Base-by-base conservation (phyloP, 2,797 vertebrate genomes). In the Tangara arthus region DNA sequence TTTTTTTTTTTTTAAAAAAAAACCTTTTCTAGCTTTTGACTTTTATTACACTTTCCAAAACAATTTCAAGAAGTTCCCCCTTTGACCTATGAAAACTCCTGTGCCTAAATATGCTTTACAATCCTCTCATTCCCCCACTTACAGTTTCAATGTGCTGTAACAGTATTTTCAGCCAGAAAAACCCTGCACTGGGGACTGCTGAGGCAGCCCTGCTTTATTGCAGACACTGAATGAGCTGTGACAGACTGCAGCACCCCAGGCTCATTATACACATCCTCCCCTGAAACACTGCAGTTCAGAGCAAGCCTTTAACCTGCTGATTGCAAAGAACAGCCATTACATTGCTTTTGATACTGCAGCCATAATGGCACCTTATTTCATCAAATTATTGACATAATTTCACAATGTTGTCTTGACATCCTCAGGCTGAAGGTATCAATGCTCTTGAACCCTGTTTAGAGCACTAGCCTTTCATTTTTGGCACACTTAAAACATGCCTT, bases 181-280 rank as follows among this genome's bases (percentile, higher is more conserved):
- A 65, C 18, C 11, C 11, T 59, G 28, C 88, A 42, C 3, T 65
- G 72, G 82, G 82, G 71, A 60, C 71, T 70, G 27, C 68, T 81
- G 88, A 88, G 70, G 87, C 84, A 90, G 89, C 84, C 93, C 57
- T 78, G 44, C 73, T 88, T 82, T 82, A 59, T 3, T 93, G 88
- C 65, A 75, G 76, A 1, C 61, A 35, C 37, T 41, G 91, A 91
- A 69, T 76, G 82, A 69, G 73, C 91, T 90, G 76, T 86, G 77
- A 76, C 61, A 93, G 77, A 37, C 65, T 65, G 73, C 39, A 53
- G 61, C 76, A 8, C 42, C 46, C 85, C 78, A 34, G 84, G 87
- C 66, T 92, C 64, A 15, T 94, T 92, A 60, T 30, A 17, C 42
- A 37, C 35, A 4, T 73, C 57, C 73, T 64, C 75, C 53, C 41